Evolutionary conservation across 2,113 vertebrate genomes (phyloP).

Genomic region (Coryphaenoides rupestris): DNA sequence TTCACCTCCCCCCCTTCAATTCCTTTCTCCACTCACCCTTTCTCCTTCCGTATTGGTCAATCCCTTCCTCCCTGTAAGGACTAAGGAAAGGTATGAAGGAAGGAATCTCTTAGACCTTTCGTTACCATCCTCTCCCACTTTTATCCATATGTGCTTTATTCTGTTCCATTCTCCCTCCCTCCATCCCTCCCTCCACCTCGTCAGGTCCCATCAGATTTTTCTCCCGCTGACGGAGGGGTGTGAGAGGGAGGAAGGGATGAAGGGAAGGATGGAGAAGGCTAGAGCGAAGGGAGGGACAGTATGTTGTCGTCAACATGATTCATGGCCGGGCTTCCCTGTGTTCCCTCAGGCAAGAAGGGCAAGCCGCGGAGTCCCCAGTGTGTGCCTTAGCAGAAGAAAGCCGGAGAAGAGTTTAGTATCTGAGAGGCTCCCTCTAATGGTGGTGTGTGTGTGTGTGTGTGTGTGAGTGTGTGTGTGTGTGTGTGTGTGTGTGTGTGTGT

Average conservation of each 20-base stretch:
- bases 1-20: not conserved
- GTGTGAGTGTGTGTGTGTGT: no score
- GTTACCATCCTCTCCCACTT: not conserved
- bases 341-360: slow-evolving; percentile 13
- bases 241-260: slow-evolving; percentile 1
- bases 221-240: slow-evolving; percentile 29
- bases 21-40: no score
- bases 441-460: no score
- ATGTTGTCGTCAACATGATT: slow-evolving; percentile 15
- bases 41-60: not conserved
- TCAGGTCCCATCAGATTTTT: slow-evolving; percentile 31
- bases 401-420: no score
- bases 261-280: not conserved
- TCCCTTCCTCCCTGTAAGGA: not conserved
- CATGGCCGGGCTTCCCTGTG: slow-evolving; percentile 34
- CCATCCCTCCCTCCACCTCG: not conserved
- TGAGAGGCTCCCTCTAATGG: no score
- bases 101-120: not conserved
- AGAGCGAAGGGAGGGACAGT: not conserved
- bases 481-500: not conserved
- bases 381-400: no score
- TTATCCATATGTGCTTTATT: not conserved
- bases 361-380: slow-evolving; percentile 17
- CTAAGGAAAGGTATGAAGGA: no score
- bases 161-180: slow-evolving; percentile 7